Evolutionary conservation across 2,888 invertebrate genomes (phyloP), one percentile per base, ranked within the genome.

Genomic region (Plagodis pulveraria): DNA sequence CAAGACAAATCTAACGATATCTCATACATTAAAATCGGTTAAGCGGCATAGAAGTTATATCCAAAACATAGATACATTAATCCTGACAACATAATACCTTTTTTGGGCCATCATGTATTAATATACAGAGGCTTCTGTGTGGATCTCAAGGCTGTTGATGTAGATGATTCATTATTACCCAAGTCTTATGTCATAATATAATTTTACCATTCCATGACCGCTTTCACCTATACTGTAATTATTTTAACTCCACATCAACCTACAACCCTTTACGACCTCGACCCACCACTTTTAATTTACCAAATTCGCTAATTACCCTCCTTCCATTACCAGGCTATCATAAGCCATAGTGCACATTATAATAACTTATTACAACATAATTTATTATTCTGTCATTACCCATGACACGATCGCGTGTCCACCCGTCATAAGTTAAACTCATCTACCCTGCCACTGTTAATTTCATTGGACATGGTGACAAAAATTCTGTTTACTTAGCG

Each of bases 321-420:
- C 79, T 76, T 84, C 84, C 77, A 74, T 72, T 78, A 80, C 65
- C 68, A 69, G 72, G 71, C 74, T 83, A 83, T 85, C 80, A 81
- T 84, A 84, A 81, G 80, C 81, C 81, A 76, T 76, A 72, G 83
- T 81, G 80, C 74, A 85, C 86, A 89, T 89, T 90, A 91, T 88
- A 89, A 88, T 91, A 89, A 90, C 77, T 91, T 91, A 91, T 91
- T 92, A 91, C 87, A 84, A 80, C 83, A 87, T 91, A 88, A 92
- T 91, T 91, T 91, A 91, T 92, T 90, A 90, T 90, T 81, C 87
- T 90, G 89, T 91, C 91, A 87, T 91, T 92, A 91, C 84, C 40
- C 73, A 74, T 86, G 88, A 89, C 90, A 80, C 77, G 81, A 66
- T 91, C 79, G 92, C 92, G 91, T 92, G 92, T 72, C 74, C 62